These are phyloP conservation scores for Catotricha subobsoleta DNA, from an alignment of 2,888 invertebrate genomes.

Conservation along the genomic window DNA sequence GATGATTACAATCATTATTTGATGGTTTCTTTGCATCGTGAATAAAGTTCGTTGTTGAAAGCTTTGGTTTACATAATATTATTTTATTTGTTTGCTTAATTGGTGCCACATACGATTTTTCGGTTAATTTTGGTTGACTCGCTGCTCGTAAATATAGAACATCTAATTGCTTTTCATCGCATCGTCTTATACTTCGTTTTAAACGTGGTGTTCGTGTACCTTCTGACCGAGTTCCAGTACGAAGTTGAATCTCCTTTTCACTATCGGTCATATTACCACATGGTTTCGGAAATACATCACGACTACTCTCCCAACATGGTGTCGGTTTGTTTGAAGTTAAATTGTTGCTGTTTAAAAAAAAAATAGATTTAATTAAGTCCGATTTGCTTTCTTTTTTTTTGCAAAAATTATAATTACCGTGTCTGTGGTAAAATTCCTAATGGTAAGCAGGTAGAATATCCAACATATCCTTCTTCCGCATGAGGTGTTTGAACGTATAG, in stretches of 20 bases:
- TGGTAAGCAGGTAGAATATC: constrained; percentile 58
- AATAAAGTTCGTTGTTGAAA: neutral
- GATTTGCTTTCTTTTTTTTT: neutral
- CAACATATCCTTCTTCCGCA: constrained; percentile 66
- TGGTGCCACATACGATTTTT: constrained; percentile 28
- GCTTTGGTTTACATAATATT: neutral
- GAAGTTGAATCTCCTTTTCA: constrained; percentile 44
- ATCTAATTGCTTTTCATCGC: constrained; percentile 56
- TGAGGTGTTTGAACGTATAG: constrained; percentile 72
- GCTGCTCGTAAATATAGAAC: constrained; percentile 45
- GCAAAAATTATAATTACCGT: constrained; percentile 9
- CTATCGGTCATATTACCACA: constrained; percentile 67
- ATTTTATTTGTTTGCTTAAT: constrained; percentile 21
- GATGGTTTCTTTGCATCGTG: neutral
- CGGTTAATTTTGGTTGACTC: constrained; percentile 33
- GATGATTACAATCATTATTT: constrained; percentile 24
- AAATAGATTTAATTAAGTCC: neutral
- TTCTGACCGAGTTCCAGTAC: constrained; percentile 48
- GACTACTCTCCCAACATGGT: constrained; percentile 66
- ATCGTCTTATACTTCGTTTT: constrained; percentile 24
- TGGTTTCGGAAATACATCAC: constrained; percentile 63
- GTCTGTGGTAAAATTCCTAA: constrained; percentile 49
- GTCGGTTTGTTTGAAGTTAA: constrained; percentile 36
- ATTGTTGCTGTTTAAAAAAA: constrained; percentile 6
- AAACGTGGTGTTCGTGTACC: constrained; percentile 37